Base-by-base conservation (phyloP, 2,888 invertebrate genomes). In the Chymomyza fuscimana region DNA sequence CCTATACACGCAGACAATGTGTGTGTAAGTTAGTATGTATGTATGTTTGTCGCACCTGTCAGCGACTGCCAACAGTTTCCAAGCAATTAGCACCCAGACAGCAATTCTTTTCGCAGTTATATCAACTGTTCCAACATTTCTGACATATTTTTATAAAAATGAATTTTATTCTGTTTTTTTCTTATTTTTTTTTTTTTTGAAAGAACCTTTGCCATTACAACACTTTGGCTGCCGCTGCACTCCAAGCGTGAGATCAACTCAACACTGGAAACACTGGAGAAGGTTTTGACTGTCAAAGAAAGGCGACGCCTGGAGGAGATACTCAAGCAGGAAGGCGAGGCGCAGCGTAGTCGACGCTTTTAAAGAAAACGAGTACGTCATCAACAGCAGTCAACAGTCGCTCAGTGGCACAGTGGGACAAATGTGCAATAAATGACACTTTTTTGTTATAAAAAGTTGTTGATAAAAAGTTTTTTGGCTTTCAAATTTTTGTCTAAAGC, bases 161-260 rank as follows among this genome's bases (percentile, higher is more conserved):
- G 51, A 5, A 65, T 60, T 60, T 69, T 40, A 56, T 19, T 58
- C 46, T n/a, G 16, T 56, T 25, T 25, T 4, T 16, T 25, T 32
- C 51, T 6, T 36, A 63, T 32, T 0, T 63, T 25, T 32, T 60
- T 6, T 36, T 65, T 32, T 0, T 63, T 5, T 19, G 12, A 1
- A 52, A 92, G 92, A 76, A 89, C 89, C 65, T 92, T 92, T 79
- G 88, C 91, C 78, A 91, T 92, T 67, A 92, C 92, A 71, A 92
- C 91, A 65, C 88, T 92, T 70, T 92, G 92, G 92, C 90, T 88
- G 76, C 92, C 92, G 50, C 78, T 92, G 77, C 91, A 92, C 83
- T 91, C 92, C 62, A 89, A 88, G 75, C 89, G 89, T 74, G 91
- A 92, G 87, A 92, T 92, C 81, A 89, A 91, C 83, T 90, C 89